Evolutionary conservation across 2,888 invertebrate genomes (phyloP), one percentile per base, ranked within the genome.

Genomic region (Lysandra coridon): DNA sequence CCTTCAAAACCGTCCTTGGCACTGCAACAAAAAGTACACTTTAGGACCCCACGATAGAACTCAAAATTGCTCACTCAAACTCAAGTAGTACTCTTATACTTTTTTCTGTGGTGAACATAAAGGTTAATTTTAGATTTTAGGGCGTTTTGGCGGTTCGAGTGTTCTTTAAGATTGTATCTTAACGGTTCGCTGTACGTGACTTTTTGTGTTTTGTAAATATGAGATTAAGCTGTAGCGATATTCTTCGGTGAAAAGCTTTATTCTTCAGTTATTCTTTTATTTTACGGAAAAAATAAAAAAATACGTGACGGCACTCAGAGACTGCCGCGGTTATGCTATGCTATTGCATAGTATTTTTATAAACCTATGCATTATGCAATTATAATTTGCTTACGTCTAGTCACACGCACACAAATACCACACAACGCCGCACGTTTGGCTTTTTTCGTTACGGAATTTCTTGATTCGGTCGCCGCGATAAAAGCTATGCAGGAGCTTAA

Each of bases 1-100:
- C 97, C 87, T 97, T 97, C 81, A 98, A 93, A 79, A 98, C 97
- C 87, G 97, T 97, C 83, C 98, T 95, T 4, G 98, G 98, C 82
- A 98, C 98, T 98, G 94, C 87, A 89, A 89, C 82, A 81, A 82
- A 90, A 88, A 86, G 82, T 82, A 80, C 81, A 87, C 90, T 86
- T 88, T 90, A 89, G 83, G 7, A 62, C 69, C 73, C 80, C 40
- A 3, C 2, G 23, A 80, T 84, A 90, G 85, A 85, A 85, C 78
- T 77, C 80, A 83, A 83, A 85, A 84, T 83, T 37, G 64, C 78
- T 76, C 75, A 62, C 77, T 73, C 14, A 33, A 75, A 37, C 60
- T 85, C 83, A 82, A 88, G 87, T 86, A 85, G 82, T 81, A 40
- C 75, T 79, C 83, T 85, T 85, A 85, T 88, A 87, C 87, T 85